Conservation (phyloP, 2,797 vertebrate genomes). For the Pantherophis alleghaniensis region DNA sequence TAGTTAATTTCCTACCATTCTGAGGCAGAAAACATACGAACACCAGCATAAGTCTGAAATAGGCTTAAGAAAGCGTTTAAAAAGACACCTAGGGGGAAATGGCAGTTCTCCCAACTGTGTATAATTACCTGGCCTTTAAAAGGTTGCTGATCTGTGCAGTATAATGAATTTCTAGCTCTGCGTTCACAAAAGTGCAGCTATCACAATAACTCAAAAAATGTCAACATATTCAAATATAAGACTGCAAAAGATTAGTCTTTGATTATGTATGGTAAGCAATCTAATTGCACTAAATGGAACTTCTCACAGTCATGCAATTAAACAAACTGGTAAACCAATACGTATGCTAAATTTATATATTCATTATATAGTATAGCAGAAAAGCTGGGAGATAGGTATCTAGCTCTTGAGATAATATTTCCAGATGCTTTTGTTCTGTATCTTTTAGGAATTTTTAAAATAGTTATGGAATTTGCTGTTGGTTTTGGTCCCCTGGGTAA, state of each 20-base stretch:
- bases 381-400: conserved; percentile 15
- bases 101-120: background rate
- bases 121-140: background rate
- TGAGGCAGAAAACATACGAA: background rate
- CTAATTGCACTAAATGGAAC: background rate
- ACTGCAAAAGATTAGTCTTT: background rate
- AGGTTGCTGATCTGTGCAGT: background rate
- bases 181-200: background rate
- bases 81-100: background rate
- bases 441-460: conserved; percentile 44
- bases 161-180: background rate
- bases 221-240: background rate
- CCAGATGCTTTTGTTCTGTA: conserved; percentile 43
- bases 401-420: conserved; percentile 36
- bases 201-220: background rate
- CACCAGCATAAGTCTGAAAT: background rate
- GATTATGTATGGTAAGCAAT: background rate
- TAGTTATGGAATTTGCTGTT: conserved; percentile 43
- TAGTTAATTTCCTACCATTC: background rate
- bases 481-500: conserved; percentile 56
- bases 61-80: background rate
- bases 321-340: background rate
- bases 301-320: conserved; percentile 3
- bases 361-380: background rate
- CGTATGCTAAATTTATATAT: background rate